Evolutionary conservation across 2,888 invertebrate species (phyloP).

Genomic region (Iphiclides podalirius): DNA sequence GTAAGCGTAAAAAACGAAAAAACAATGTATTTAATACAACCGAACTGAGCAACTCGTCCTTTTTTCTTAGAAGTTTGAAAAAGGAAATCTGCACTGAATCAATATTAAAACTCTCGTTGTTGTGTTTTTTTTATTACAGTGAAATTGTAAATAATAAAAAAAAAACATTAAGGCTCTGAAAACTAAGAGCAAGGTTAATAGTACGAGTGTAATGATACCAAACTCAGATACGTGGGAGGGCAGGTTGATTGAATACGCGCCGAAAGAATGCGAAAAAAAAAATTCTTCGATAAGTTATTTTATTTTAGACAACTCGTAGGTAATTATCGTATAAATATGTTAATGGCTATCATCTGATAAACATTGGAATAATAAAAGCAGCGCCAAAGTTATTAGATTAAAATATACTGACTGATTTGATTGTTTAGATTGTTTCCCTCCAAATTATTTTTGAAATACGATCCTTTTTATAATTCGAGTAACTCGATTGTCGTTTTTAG

Average conservation of each 20-base stretch:
- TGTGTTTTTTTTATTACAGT: too few species aligned
- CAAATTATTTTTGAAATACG: neutral
- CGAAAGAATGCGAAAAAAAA: constrained; percentile 13
- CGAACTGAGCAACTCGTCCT: too few species aligned
- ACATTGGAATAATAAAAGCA: neutral
- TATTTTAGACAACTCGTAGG: neutral
- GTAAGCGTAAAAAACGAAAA: too few species aligned
- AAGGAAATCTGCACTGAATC: too few species aligned
- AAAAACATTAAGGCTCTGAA: too few species aligned
- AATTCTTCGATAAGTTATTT: constrained; percentile 4
- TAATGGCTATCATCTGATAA: neutral
- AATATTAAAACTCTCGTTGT: too few species aligned
- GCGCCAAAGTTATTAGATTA: constrained; percentile 5
- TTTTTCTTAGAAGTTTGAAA: too few species aligned
- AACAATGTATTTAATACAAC: too few species aligned
- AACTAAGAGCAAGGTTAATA: neutral
- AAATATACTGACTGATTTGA: neutral
- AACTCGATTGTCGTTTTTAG: neutral
- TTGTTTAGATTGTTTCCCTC: neutral
- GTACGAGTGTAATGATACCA: neutral
- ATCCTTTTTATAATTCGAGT: neutral
- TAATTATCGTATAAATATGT: neutral
- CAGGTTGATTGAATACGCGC: constrained; percentile 23
- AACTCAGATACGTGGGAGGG: constrained; percentile 24
- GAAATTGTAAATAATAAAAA: too few species aligned